Base-by-base conservation (phyloP, 2,888 invertebrate species). In the Oscheius sp. region DNA sequence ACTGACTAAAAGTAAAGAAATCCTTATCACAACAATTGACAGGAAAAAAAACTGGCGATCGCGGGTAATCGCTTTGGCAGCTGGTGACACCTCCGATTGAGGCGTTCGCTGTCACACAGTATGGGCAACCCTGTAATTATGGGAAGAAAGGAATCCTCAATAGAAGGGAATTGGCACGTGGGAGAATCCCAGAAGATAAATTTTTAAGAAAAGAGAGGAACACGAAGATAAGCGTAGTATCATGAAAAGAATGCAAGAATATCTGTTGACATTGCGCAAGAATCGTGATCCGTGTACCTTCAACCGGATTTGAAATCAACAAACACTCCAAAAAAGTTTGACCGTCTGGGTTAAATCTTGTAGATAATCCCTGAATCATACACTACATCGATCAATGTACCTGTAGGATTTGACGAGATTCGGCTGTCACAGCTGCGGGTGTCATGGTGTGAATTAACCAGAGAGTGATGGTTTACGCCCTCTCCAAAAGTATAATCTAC, bases 361-460 rank as follows among this genome's bases (percentile, higher is more conserved):
- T 16, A 49, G n/a, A n/a, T n/a, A n/a, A n/a, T n/a, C n/a, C n/a
- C n/a, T n/a, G n/a, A n/a, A n/a, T n/a, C n/a, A n/a, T n/a, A n/a
- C n/a, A n/a, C n/a, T n/a, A n/a, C 13, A 7, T 49, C 35, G 9
- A 35, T 35, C 35, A 35, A 18, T 41, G 45, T 61, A 61, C 61
- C 61, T 61, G 41, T 43, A 41, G 61, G 45, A 61, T 61, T 61
- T 35, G 61, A 41, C 18, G 41, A n/a, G 61, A 45, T 41, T 23
- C 23, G 55, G 23, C 61, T 43, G 61, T 61, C 45, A 61, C 21
- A 23, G 61, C 21, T n/a, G 41, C 45, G 61, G 45, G 66, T 52
- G 66, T 66, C 66, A 66, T 66, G 66, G n/a, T 66, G 66, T 21
- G 52, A 66, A 66, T 66, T 49, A 66, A 63, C 63, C 63, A 21